Conservation (phyloP, 1,140 invertebrate genomes). For the Philotrypesis tridentata region DNA sequence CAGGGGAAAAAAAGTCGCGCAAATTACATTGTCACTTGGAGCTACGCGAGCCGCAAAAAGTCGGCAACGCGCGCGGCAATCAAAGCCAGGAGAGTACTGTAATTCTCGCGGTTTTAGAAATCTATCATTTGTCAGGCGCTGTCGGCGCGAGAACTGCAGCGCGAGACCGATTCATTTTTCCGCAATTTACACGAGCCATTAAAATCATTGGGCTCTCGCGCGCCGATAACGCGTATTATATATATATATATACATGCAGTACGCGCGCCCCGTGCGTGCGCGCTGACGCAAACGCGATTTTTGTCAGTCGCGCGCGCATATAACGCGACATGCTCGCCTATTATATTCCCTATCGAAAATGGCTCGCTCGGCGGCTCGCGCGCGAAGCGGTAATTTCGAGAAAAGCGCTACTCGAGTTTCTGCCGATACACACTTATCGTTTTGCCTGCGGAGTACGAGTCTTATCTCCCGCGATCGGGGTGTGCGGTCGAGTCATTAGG, state of each 20-base stretch:
- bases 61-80: neutral
- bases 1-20: neutral
- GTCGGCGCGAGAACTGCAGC: neutral
- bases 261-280: neutral
- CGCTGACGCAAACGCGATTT: neutral
- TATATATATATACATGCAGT: neutral
- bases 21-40: neutral
- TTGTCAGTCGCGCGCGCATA: neutral
- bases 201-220: constrained; percentile 2
- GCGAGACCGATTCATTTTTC: constrained; percentile 18
- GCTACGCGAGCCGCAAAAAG: neutral
- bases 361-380: neutral
- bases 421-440: neutral
- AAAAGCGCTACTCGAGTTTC: neutral
- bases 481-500: neutral
- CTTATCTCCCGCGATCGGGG: constrained; percentile 18
- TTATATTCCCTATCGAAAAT: neutral
- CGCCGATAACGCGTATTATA: neutral
- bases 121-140: constrained; percentile 31
- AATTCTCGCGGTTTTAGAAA: constrained; percentile 33
- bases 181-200: constrained; percentile 22
- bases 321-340: neutral
- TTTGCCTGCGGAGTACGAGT: too few relatives aligned
- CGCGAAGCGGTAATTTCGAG: constrained; percentile 31
- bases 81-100: neutral